These are phyloP conservation scores for Tenthredo scrophulariae DNA, from an alignment of 2,888 invertebrate genomes.

Conservation along the genomic window DNA sequence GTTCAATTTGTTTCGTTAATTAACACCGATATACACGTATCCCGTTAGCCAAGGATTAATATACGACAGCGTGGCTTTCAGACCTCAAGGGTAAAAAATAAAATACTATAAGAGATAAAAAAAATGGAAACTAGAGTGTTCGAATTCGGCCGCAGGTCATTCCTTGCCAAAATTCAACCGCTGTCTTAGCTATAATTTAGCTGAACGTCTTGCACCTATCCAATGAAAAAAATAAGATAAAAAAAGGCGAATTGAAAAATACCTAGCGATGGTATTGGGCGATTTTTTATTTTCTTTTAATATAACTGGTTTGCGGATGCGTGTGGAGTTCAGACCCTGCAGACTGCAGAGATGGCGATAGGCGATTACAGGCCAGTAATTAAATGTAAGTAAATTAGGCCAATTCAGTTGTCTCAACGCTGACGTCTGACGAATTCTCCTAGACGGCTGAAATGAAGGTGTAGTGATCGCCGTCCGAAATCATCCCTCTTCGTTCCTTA, in stretches of 20 bases:
- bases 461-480: not conserved
- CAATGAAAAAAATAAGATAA: not conserved
- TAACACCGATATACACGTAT: slow-evolving; percentile 34
- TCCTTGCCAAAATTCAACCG: not conserved
- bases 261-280: not conserved
- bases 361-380: slow-evolving; percentile 69
- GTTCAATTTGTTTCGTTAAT: slow-evolving; percentile 48
- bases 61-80: slow-evolving; percentile 18
- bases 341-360: slow-evolving; percentile 54
- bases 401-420: slow-evolving; percentile 66
- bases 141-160: not conserved
- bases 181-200: slow-evolving; percentile 13
- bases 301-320: slow-evolving; percentile 39
- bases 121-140: not conserved
- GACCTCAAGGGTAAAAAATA: not conserved
- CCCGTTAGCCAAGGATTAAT: slow-evolving; percentile 45
- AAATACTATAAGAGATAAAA: not conserved
- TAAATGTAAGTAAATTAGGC: slow-evolving; percentile 76
- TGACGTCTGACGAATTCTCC: slow-evolving; percentile 59
- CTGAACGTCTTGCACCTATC: not conserved
- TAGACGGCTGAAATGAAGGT: slow-evolving; percentile 49
- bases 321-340: not conserved
- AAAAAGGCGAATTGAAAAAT: not conserved
- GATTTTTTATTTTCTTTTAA: not conserved
- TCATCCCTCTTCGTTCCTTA: not conserved